Evolutionary conservation across 2,797 vertebrate species (phyloP).

Genomic region (Onychomys leucogaster): DNA sequence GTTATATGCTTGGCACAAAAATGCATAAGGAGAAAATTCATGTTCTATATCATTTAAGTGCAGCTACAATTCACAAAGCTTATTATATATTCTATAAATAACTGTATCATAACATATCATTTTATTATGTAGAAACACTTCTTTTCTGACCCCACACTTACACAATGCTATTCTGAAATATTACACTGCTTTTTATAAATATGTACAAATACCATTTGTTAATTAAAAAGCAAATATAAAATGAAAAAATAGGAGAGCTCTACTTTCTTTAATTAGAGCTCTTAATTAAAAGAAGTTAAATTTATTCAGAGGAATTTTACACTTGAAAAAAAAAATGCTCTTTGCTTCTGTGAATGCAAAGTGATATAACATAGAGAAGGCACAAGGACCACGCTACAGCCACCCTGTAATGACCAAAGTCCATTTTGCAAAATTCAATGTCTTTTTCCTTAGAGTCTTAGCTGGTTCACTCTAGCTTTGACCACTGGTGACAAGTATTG

Average conservation of each 20-base stretch:
- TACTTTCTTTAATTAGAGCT: neutral
- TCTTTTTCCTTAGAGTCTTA: neutral
- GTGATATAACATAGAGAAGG: neutral
- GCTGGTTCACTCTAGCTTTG: neutral
- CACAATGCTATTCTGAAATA: neutral
- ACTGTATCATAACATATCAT: neutral
- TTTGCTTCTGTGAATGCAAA: neutral
- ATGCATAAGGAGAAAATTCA: neutral
- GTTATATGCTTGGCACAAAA: neutral
- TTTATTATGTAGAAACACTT: neutral
- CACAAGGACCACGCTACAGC: neutral
- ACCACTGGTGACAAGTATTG: neutral
- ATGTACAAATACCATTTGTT: neutral
- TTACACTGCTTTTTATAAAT: neutral
- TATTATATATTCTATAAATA: neutral
- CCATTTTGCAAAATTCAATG: neutral
- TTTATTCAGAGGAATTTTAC: neutral
- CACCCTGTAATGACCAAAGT: neutral
- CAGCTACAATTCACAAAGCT: neutral
- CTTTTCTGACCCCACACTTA: neutral
- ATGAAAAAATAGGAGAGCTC: neutral
- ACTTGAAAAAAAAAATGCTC: neutral
- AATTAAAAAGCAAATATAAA: neutral
- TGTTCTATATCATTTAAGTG: neutral
- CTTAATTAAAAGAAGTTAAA: neutral